Conservation (phyloP, 2,113 vertebrate genomes). For the Oryzias javanicus region DNA sequence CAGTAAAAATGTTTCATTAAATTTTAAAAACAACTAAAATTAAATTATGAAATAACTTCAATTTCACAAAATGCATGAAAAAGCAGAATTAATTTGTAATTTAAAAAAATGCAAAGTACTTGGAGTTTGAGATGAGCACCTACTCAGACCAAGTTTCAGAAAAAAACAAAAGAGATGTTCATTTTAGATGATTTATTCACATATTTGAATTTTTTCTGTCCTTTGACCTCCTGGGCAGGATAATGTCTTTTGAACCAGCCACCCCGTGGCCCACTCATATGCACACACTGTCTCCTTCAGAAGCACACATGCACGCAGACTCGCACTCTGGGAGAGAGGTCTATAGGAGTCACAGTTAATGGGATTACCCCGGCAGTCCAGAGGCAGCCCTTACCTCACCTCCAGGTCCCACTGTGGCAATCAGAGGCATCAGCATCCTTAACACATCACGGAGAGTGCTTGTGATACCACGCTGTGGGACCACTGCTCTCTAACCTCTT, state of each 20-base stretch:
- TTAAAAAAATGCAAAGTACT: slow-evolving; percentile 22
- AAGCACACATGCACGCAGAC: slow-evolving; percentile 33
- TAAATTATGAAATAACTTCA: background rate
- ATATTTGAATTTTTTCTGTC: slow-evolving; percentile 47
- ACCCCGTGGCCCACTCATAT: slow-evolving; percentile 36
- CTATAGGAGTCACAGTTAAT: slow-evolving; percentile 79
- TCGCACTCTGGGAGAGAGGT: slow-evolving; percentile 35
- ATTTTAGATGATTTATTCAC: slow-evolving; percentile 66
- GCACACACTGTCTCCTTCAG: slow-evolving; percentile 30
- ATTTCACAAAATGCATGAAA: background rate
- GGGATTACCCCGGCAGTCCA: slow-evolving; percentile 79
- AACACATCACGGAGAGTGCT: slow-evolving; percentile 75
- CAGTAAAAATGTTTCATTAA: too few species aligned
- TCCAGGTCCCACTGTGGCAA: slow-evolving; percentile 79
- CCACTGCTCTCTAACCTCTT: slow-evolving; percentile 78
- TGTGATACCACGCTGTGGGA: slow-evolving; percentile 73
- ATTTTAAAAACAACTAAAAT: too few species aligned
- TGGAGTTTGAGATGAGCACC: slow-evolving; percentile 45
- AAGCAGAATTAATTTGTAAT: background rate
- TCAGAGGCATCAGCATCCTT: slow-evolving; percentile 71
- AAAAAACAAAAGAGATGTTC: slow-evolving; percentile 39
- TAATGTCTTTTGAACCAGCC: slow-evolving; percentile 66
- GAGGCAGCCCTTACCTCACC: slow-evolving; percentile 73
- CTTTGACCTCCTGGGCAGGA: slow-evolving; percentile 64
- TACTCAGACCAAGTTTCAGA: slow-evolving; percentile 30